A percentile compares a stretch with the other conserved stretches of the same genome.
These are phyloP conservation scores for Oligia latruncula DNA, from an alignment of 2,888 invertebrate genomes.

Conservation along the genomic window DNA sequence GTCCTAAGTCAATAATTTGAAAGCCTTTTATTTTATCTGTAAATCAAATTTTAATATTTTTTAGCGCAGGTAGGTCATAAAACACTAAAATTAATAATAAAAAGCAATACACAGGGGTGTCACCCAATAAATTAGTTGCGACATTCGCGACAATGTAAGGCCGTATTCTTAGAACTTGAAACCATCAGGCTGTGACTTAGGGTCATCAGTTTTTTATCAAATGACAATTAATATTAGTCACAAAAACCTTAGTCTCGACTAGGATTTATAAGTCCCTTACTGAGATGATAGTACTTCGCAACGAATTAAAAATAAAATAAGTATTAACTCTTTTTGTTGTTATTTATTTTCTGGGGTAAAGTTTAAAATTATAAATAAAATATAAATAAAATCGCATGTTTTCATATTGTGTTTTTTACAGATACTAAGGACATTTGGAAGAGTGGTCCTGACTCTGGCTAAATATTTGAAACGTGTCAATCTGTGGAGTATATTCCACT, in stretches of 20 bases:
- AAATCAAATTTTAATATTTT: slow-evolving; percentile 54
- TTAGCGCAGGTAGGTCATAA: slow-evolving; percentile 60
- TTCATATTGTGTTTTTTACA: neutral
- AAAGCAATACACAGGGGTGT: slow-evolving; percentile 69
- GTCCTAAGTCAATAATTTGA: slow-evolving; percentile 54
- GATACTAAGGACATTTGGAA: neutral
- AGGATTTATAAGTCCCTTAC: too few relatives aligned
- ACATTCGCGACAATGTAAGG: slow-evolving; percentile 78
- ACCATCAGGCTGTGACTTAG: slow-evolving; percentile 43
- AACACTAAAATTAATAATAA: slow-evolving; percentile 69
- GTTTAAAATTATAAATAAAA: too few relatives aligned
- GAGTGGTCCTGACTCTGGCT: neutral
- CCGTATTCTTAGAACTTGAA: slow-evolving; percentile 74
- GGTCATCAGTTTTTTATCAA: slow-evolving; percentile 43
- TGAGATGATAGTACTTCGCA: too few relatives aligned
- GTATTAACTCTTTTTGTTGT: too few relatives aligned
- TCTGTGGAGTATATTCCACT: neutral
- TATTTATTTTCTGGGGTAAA: too few relatives aligned
- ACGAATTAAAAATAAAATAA: too few relatives aligned
- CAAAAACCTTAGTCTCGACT: too few relatives aligned
- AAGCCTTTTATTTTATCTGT: slow-evolving; percentile 41
- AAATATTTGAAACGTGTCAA: neutral
- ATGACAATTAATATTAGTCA: neutral
- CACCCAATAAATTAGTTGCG: slow-evolving; percentile 77
- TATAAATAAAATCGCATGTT: neutral